Evolutionary conservation across 1,140 invertebrate species (phyloP), one percentile per base, ranked within the genome.

Genomic region (Coboldia fuscipes): DNA sequence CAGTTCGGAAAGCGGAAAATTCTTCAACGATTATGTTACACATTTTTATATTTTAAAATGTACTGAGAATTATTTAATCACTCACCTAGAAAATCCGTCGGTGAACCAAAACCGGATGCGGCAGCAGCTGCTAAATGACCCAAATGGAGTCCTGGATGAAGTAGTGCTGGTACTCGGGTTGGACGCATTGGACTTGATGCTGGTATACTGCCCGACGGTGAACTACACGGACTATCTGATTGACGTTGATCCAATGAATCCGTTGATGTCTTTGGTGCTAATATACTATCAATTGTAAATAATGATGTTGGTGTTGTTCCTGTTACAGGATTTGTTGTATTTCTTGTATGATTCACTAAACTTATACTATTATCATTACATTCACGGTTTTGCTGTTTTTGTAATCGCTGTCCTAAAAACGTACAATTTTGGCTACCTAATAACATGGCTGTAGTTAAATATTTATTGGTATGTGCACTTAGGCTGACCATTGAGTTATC

Each of bases 251-350:
- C 8, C 22, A 13, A 21, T 13, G 12, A 21, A 27, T 17, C 13
- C 14, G 47, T 39, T 3, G 63, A 58, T 18, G 56, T 58, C 30
- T 55, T 60, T 33, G 58, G 56, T 15, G 73, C 75, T 44, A 83
- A 54, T 36, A 81, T 79, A 54, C 75, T 80, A 53, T 82, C 77
- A 41, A 81, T 82, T 39, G 76, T 81, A 47, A 81, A 81, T 21
- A 76, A 57, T 20, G 74, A 77, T 30, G 71, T 61, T 2, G 69
- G 61, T 8, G 61, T 60, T 12, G 62, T 59, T 24, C 65, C 50
- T 22, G 64, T 54, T 46, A n/a, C 51, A 47, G 10, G 50, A 50
- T 34, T 9, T 45, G 43, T 6, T 7, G 19, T 19, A 15, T 13
- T 5, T 22, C 13, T 33, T 33, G 15, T 33, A 10, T 8, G 17